phyloP scores from a whole-genome alignment of 2,113 vertebrate genomes.

The Ancistrus triradiatus region DNA sequence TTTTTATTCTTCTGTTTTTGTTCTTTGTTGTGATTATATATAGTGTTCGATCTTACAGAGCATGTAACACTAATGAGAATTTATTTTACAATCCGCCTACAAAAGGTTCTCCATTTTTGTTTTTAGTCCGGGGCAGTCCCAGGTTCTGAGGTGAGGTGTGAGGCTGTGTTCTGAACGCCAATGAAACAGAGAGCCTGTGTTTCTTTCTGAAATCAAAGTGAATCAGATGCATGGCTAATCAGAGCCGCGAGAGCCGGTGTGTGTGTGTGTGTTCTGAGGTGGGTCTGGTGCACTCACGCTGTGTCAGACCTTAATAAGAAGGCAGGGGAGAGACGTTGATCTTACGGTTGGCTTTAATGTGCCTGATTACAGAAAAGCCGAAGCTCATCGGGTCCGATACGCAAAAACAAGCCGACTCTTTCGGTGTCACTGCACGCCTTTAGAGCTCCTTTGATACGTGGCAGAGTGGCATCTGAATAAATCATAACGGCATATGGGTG shows the following conservation, averaged over 20 bases:
- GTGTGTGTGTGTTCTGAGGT: neutral
- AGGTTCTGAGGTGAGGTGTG: too few species aligned
- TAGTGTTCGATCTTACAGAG: too few species aligned
- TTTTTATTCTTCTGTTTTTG: too few species aligned
- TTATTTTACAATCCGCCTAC: too few species aligned
- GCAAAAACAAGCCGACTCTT: constrained; percentile 22
- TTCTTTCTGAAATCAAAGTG: too few species aligned
- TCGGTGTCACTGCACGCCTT: constrained; percentile 4
- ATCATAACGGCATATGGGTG: constrained; percentile 37
- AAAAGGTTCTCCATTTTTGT: too few species aligned
- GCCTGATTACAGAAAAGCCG: constrained; percentile 1
- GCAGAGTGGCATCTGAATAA: constrained; percentile 43
- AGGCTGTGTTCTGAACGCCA: neutral
- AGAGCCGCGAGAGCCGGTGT: constrained; percentile 1
- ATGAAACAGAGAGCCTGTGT: too few species aligned
- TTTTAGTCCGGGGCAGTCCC: too few species aligned
- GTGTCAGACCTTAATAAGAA: neutral
- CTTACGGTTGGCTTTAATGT: neutral
- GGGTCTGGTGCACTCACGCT: constrained; percentile 1
- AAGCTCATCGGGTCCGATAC: neutral
- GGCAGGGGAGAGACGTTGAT: neutral
- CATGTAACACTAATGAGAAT: too few species aligned
- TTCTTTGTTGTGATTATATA: too few species aligned
- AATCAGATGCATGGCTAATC: constrained; percentile 7
- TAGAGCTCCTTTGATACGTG: constrained; percentile 25